Conservation (phyloP, 1,140 invertebrate species). For the Diorhabda sublineata region DNA sequence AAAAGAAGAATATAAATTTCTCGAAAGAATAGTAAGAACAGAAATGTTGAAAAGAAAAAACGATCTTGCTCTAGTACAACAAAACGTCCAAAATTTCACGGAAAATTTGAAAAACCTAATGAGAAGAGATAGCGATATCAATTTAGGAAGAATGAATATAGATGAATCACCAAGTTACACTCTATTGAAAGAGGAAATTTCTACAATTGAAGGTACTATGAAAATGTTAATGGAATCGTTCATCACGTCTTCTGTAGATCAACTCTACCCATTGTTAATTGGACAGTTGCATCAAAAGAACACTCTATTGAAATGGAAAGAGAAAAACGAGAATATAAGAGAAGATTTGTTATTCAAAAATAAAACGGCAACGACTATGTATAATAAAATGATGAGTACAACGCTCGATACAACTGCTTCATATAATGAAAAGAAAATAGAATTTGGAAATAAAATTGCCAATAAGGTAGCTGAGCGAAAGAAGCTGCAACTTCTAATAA, state of each 20-base stretch:
- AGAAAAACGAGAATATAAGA: slow-evolving; percentile 49
- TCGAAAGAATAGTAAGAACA: slow-evolving; percentile 54
- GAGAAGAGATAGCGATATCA: slow-evolving; percentile 53
- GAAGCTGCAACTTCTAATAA: slow-evolving; percentile 29
- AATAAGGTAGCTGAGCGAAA: slow-evolving; percentile 47
- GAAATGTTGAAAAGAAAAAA: slow-evolving; percentile 59
- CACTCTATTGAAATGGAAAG: slow-evolving; percentile 50
- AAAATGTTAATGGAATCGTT: slow-evolving; percentile 50
- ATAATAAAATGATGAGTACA: slow-evolving; percentile 54
- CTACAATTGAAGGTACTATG: slow-evolving; percentile 52
- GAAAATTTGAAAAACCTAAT: slow-evolving; percentile 55
- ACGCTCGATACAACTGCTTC: slow-evolving; percentile 51
- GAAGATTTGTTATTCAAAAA: slow-evolving; percentile 52
- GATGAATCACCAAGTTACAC: slow-evolving; percentile 43
- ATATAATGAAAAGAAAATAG: slow-evolving; percentile 52
- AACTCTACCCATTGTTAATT: slow-evolving; percentile 51
- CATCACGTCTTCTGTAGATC: slow-evolving; percentile 48
- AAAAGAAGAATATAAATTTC: slow-evolving; percentile 53
- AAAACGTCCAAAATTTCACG: slow-evolving; percentile 54
- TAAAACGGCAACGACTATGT: slow-evolving; percentile 53
- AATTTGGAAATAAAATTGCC: slow-evolving; percentile 48
- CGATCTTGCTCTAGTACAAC: slow-evolving; percentile 50
- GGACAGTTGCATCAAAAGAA: slow-evolving; percentile 55
- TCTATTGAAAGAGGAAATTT: slow-evolving; percentile 48
- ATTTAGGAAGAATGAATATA: slow-evolving; percentile 37